Evolutionary conservation across 2,888 invertebrate genomes (phyloP).

Genomic region (Dorcus parallelipipedus): DNA sequence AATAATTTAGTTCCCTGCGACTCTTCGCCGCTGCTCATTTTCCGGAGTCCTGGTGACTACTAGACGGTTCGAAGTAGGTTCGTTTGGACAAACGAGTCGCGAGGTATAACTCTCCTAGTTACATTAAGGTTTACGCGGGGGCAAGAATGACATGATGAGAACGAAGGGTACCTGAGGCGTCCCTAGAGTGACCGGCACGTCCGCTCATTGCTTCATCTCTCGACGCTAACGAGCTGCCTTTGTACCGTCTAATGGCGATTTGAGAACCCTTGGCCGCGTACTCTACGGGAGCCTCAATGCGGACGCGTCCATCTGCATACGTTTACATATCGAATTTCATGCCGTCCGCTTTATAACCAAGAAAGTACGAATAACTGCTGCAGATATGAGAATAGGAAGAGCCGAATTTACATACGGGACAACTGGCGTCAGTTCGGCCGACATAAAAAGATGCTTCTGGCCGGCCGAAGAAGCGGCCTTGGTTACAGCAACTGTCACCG

Average conservation of each 20-base stretch:
- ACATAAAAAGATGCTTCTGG: constrained; percentile 44
- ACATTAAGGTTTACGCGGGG: background rate
- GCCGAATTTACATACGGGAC: constrained; percentile 42
- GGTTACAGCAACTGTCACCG: constrained; percentile 45
- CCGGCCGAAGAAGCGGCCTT: constrained; percentile 26
- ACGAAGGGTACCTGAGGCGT: constrained; percentile 44
- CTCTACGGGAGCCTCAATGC: constrained; percentile 5
- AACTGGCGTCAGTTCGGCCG: constrained; percentile 47
- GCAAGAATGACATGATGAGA: constrained; percentile 36
- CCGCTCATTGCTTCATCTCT: constrained; percentile 36
- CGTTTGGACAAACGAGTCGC: background rate
- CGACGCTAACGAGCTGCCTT: constrained; percentile 46
- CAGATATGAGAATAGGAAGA: constrained; percentile 26
- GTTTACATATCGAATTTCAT: constrained; percentile 35
- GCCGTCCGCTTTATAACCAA: constrained; percentile 25
- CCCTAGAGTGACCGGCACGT: constrained; percentile 43
- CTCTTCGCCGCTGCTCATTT: background rate
- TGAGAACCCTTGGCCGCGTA: constrained; percentile 36
- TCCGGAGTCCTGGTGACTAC: background rate
- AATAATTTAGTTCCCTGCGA: constrained; percentile 26
- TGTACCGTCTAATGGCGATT: constrained; percentile 45
- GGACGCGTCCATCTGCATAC: constrained; percentile 31
- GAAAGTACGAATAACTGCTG: constrained; percentile 27
- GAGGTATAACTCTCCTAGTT: background rate
- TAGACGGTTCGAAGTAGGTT: background rate